phyloP scores from a whole-genome alignment of 1,140 invertebrate genomes.

The Platorchestia sp. region DNA sequence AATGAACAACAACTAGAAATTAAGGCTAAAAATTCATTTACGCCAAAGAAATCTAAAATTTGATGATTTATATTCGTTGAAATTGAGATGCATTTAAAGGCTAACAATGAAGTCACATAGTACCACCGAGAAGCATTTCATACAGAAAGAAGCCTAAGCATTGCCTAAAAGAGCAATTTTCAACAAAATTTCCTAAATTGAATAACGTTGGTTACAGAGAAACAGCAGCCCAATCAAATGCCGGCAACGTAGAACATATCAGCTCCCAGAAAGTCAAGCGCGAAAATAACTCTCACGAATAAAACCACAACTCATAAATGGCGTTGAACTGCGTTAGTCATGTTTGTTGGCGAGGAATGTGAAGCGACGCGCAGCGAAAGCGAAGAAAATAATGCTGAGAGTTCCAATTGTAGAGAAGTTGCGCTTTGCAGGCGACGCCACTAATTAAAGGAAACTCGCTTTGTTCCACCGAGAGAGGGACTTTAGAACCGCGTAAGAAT shows the following conservation, averaged over 20 bases:
- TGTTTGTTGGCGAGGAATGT: background rate
- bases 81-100: too few species aligned
- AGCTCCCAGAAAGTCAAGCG: background rate
- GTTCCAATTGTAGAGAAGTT: background rate
- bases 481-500: background rate
- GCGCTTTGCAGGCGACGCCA: background rate
- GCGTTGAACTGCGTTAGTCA: background rate
- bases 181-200: background rate
- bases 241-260: background rate
- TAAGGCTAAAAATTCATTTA: too few species aligned
- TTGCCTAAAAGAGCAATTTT: too few species aligned
- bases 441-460: conserved; percentile 27
- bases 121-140: too few species aligned
- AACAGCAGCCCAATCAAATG: background rate
- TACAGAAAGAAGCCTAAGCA: too few species aligned
- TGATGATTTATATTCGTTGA: too few species aligned
- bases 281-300: background rate
- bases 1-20: too few species aligned
- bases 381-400: background rate
- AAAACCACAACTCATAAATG: background rate
- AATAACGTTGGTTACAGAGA: background rate
- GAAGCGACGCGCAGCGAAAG: background rate
- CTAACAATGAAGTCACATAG: too few species aligned
- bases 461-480: background rate
- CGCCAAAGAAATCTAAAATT: too few species aligned